These are phyloP conservation scores for Nixonia krombeini DNA, from an alignment of 1,140 invertebrate species.

Conservation along the genomic window DNA sequence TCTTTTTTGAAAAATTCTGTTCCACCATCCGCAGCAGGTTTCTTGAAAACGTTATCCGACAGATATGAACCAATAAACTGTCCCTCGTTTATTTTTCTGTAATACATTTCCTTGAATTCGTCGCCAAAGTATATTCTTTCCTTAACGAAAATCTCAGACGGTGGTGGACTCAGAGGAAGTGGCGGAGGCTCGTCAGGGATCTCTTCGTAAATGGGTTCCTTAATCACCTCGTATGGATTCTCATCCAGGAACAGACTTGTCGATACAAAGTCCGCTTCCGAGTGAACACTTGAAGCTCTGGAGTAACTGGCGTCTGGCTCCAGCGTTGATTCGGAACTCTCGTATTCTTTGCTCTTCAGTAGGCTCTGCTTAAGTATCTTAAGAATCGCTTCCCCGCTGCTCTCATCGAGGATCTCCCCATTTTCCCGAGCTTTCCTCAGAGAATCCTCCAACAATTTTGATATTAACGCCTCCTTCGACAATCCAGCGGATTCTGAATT, in stretches of 20 bases:
- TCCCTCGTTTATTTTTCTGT: constrained; percentile 73
- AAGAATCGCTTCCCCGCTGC: constrained; percentile 65
- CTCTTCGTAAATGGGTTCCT: constrained; percentile 91
- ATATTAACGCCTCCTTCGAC: constrained; percentile 64
- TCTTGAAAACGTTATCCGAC: constrained; percentile 82
- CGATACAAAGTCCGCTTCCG: constrained; percentile 58
- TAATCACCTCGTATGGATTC: constrained; percentile 84
- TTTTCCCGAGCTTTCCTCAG: constrained; percentile 64
- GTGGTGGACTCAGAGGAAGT: constrained; percentile 81
- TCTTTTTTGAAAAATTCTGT: constrained; percentile 58
- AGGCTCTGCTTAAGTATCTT: constrained; percentile 67
- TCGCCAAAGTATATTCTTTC: constrained; percentile 72
- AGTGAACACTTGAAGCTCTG: constrained; percentile 65
- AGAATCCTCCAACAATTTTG: constrained; percentile 66
- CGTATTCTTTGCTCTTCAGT: constrained; percentile 60
- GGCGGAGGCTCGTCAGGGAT: constrained; percentile 85
- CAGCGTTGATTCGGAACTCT: constrained; percentile 58
- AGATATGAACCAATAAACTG: constrained; percentile 88
- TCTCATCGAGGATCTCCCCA: constrained; percentile 63
- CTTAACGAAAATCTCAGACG: constrained; percentile 64
- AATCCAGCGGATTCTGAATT: no score
- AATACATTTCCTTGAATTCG: constrained; percentile 74
- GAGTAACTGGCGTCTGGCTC: constrained; percentile 59
- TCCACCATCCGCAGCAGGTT: constrained; percentile 63
- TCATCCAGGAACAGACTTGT: constrained; percentile 71